phyloP scores from a whole-genome alignment of 2,888 invertebrate species.

The Fabriciana adippe region DNA sequence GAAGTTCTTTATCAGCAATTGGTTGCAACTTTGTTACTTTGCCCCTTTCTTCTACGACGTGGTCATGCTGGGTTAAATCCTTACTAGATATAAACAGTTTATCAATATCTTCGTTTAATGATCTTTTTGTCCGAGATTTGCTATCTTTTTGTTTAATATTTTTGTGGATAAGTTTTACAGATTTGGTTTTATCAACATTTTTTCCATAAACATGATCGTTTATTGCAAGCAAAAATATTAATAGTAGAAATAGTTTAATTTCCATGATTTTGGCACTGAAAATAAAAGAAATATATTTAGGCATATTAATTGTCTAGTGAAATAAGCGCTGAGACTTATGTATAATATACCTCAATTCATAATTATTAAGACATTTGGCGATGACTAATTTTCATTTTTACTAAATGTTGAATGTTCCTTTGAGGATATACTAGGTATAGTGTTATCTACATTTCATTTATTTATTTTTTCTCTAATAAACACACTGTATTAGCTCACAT shows the following conservation, averaged over 20 bases:
- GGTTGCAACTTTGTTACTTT: slow-evolving; percentile 21
- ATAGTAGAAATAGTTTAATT: slow-evolving; percentile 53
- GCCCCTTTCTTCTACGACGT: slow-evolving; percentile 22
- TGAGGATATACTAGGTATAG: no score
- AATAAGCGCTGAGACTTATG: background rate
- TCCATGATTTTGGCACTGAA: slow-evolving; percentile 62
- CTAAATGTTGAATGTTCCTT: no score
- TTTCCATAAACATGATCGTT: slow-evolving; percentile 57
- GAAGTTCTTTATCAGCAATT: slow-evolving; percentile 52
- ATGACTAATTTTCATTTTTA: no score
- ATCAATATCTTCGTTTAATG: slow-evolving; percentile 53
- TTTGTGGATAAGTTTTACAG: slow-evolving; percentile 46
- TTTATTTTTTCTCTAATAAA: no score
- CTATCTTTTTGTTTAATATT: slow-evolving; percentile 50
- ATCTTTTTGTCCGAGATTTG: slow-evolving; percentile 59
- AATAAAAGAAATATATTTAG: slow-evolving; percentile 30
- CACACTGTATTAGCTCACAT: no score
- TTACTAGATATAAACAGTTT: slow-evolving; percentile 43
- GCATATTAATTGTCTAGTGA: background rate
- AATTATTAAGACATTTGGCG: no score
- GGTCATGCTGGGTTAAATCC: slow-evolving; percentile 42
- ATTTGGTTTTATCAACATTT: slow-evolving; percentile 54
- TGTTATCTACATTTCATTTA: no score
- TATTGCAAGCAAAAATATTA: slow-evolving; percentile 57
- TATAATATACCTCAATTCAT: no score